Base-by-base conservation (phyloP, 2,888 invertebrate species). In the Diarsia rubi region DNA sequence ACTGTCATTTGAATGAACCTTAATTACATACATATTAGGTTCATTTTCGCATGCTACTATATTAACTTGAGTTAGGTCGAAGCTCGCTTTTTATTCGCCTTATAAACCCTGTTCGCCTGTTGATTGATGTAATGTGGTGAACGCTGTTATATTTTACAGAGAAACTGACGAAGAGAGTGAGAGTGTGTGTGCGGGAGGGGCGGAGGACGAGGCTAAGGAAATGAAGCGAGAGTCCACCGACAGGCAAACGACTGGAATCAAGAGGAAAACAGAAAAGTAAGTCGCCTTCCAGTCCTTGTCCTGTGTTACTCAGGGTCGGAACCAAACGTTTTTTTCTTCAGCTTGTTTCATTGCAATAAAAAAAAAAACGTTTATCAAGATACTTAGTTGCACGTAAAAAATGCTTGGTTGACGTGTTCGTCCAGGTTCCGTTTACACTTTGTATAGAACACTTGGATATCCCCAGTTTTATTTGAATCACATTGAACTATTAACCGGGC, bases 121-220 rank as follows among this genome's bases (percentile, higher is more conserved):
- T 9, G 45, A 31, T n/a, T 57, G 12, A 57, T 27, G 42, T 66
- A 57, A n/a, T n/a, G n/a, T n/a, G n/a, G n/a, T n/a, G n/a, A 44
- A 6, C 14, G 3, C 64, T 63, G 57, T 75, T 57, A 24, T 24
- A 68, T 52, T 76, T 83, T 86, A 8, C 87, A 96, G 96, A 79
- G 96, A 96, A 79, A 96, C 96, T 0, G 96, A 96, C 75, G 96
- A 96, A 72, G 96, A 96, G 78, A 96, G 95, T 63, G 96, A 96
- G 79, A 95, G 95, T 54, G 95, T 95, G 2, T 94, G 95, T 80
- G 92, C 91, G 2, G 95, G 93, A 24, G 96, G 94, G 27, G 93
- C 89, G 0, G 96, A 95, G 42, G 95, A 94, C 42, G 95, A 94
- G n/a, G 75, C 91, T 0, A 94, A 95, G 71, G 95, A 94, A 69